Percentiles rank a stretch among this genome's conserved stretches.
These are phyloP conservation scores for Drosophila merina DNA, from an alignment of 2,888 invertebrate species.

Conservation along the genomic window DNA sequence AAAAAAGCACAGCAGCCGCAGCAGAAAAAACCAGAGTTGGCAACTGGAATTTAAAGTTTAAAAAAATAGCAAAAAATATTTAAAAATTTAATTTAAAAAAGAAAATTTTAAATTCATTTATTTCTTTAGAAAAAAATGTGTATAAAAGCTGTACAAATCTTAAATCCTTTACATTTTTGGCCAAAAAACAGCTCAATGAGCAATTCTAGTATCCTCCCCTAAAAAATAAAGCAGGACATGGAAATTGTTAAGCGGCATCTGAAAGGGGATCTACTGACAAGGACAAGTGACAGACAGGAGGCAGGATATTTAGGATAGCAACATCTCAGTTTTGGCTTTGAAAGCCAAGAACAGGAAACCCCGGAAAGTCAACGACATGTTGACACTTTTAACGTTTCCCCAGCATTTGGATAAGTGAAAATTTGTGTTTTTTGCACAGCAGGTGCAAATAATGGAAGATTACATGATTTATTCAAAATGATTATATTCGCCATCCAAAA, in stretches of 20 bases:
- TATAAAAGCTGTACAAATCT: background rate
- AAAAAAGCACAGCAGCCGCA: conserved; percentile 62
- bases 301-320: conserved; percentile 17
- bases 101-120: background rate
- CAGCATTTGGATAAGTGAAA: conserved; percentile 25
- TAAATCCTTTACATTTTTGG: background rate
- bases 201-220: conserved; percentile 51
- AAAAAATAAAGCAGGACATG: conserved; percentile 44
- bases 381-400: conserved; percentile 30
- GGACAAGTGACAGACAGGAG: conserved; percentile 53
- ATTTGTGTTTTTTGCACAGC: conserved; percentile 28
- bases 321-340: conserved; percentile 21
- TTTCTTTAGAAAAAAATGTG: background rate
- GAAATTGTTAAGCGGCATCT: conserved; percentile 33
- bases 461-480: conserved; percentile 4
- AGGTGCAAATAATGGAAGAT: conserved; percentile 9
- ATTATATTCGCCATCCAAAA: background rate
- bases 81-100: background rate
- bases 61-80: background rate
- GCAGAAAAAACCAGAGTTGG: background rate
- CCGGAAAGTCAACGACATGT: conserved; percentile 35
- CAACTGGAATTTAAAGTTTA: background rate
- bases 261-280: conserved; percentile 46
- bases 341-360: conserved; percentile 13
- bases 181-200: background rate